A percentile compares a stretch with the other conserved stretches of the same genome.
Evolutionary conservation across 2,113 vertebrate species (phyloP).

Genomic region (Prinia subflava): DNA sequence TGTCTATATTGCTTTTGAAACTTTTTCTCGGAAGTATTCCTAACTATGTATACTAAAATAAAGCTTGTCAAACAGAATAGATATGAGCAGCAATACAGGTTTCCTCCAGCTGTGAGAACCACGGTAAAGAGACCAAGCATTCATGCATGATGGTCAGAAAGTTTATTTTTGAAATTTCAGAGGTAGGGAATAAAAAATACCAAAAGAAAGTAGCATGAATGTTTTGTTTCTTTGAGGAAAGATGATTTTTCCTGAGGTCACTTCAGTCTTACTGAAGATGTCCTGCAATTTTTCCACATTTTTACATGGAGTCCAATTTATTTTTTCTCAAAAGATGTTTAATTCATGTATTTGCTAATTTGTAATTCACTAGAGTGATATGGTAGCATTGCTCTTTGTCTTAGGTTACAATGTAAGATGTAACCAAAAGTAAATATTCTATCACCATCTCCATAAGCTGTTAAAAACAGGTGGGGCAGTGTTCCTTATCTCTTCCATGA

Average conservation of each 20-base stretch:
- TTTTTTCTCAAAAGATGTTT: background rate
- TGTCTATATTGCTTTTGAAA: background rate
- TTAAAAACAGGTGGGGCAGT: background rate
- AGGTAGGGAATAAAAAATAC: background rate
- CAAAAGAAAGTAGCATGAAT: background rate
- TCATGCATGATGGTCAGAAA: background rate
- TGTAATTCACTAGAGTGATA: background rate
- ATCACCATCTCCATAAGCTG: too few relatives aligned
- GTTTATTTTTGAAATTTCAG: background rate
- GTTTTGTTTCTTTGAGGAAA: background rate
- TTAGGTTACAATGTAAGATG: background rate
- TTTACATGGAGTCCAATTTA: background rate
- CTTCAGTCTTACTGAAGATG: background rate
- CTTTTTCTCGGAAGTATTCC: background rate
- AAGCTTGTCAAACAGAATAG: background rate
- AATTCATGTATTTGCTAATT: background rate
- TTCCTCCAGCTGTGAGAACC: background rate
- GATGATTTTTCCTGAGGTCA: background rate
- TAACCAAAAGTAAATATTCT: background rate
- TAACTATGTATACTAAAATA: background rate
- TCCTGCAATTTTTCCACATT: background rate
- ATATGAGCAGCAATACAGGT: background rate
- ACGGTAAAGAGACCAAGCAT: background rate
- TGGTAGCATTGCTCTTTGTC: background rate
- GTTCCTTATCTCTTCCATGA: too few relatives aligned